Conservation (phyloP, 2,888 invertebrate species). For the Geotrupes spiniger region DNA sequence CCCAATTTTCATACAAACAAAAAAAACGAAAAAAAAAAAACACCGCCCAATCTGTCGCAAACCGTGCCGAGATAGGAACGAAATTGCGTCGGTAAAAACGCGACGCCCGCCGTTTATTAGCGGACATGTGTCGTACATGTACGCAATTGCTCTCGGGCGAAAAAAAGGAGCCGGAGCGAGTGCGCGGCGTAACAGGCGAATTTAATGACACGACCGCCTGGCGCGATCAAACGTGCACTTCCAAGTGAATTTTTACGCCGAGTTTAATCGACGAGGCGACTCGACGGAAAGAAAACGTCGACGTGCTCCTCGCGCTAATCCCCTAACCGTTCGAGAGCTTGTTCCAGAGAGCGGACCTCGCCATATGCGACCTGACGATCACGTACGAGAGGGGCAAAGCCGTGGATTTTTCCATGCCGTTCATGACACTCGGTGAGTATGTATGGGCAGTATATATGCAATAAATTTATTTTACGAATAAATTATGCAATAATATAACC, state of each 20-base stretch:
- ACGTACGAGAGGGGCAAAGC: conserved; percentile 84
- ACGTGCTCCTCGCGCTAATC: background rate
- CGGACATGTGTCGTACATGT: too few relatives aligned
- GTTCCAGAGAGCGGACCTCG: conserved; percentile 87
- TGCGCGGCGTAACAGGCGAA: conserved; percentile 4
- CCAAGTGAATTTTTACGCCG: conserved; percentile 2
- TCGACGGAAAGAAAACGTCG: background rate
- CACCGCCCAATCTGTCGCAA: too few relatives aligned
- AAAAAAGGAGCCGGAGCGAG: too few relatives aligned
- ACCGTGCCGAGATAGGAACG: too few relatives aligned
- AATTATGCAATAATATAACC: conserved; percentile 40
- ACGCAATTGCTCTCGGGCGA: too few relatives aligned
- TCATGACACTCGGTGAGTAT: conserved; percentile 84
- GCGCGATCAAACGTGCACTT: conserved; percentile 8
- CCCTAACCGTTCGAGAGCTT: background rate
- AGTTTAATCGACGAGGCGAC: background rate
- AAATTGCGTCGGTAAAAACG: background rate
- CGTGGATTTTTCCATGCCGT: conserved; percentile 95
- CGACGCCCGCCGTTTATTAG: background rate
- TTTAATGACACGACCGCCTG: conserved; percentile 9
- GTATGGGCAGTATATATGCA: conserved; percentile 70
- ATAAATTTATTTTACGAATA: too few relatives aligned
- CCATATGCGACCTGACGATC: conserved; percentile 93
- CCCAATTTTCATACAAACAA: too few relatives aligned
- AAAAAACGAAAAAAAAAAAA: too few relatives aligned